These are phyloP conservation scores for Tenthredo livida DNA, from an alignment of 2,888 invertebrate genomes.

Conservation along the genomic window DNA sequence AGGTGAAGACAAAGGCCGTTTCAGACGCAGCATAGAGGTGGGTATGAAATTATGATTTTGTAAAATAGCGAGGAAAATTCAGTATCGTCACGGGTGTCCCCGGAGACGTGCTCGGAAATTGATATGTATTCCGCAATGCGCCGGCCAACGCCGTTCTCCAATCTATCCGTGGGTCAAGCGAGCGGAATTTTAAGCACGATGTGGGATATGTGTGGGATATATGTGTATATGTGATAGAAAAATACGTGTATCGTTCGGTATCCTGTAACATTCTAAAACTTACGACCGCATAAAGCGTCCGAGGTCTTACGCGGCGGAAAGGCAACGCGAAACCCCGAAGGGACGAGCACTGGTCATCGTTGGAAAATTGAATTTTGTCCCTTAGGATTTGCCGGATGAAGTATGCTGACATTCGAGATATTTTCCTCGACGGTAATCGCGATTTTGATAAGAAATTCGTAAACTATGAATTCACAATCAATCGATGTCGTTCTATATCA, in stretches of 20 bases:
- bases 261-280: constrained; percentile 69
- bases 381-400: constrained; percentile 73
- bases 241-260: constrained; percentile 38
- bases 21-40: background rate
- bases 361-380: constrained; percentile 77
- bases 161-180: constrained; percentile 78
- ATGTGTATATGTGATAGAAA: background rate
- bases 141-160: constrained; percentile 67
- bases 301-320: constrained; percentile 66
- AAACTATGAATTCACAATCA: background rate
- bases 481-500: background rate
- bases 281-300: constrained; percentile 75
- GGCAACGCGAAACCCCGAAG: constrained; percentile 57
- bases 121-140: constrained; percentile 76
- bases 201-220: constrained; percentile 53
- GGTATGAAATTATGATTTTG: constrained; percentile 37
- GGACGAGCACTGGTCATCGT: constrained; percentile 75
- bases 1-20: constrained; percentile 16
- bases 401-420: constrained; percentile 74
- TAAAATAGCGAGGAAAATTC: constrained; percentile 57
- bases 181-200: constrained; percentile 77
- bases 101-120: constrained; percentile 73
- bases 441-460: background rate
- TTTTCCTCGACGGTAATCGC: constrained; percentile 52
- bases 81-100: constrained; percentile 62